Evolutionary conservation across 2,113 vertebrate species (phyloP).

Genomic region (Pteropus alecto): DNA sequence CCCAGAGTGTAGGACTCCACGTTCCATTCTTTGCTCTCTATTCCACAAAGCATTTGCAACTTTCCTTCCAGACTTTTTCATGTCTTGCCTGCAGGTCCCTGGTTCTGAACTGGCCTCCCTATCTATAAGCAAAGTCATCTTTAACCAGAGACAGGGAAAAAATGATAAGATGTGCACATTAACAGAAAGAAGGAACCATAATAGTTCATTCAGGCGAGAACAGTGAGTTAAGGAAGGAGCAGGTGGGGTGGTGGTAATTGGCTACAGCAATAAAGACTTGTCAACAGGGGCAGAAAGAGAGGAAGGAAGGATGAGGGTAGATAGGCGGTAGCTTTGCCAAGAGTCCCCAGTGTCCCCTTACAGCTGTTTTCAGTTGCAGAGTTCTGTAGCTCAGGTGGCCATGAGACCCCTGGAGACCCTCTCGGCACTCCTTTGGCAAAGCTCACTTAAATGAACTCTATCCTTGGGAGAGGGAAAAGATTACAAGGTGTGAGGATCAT

Average conservation of each 20-base stretch:
- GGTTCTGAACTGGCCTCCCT: neutral
- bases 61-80: neutral
- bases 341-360: conserved; percentile 49
- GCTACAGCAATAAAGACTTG: neutral
- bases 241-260: conserved; percentile 53
- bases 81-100: neutral
- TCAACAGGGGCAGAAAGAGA: conserved; percentile 27
- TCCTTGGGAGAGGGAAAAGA: neutral
- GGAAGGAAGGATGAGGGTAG: neutral
- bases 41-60: neutral
- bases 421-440: neutral
- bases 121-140: neutral
- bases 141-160: neutral
- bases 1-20: neutral
- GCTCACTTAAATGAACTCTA: conserved; percentile 25
- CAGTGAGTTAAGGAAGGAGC: neutral
- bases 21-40: neutral
- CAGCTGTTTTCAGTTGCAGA: conserved; percentile 34
- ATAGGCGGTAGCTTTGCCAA: neutral
- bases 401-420: conserved; percentile 52
- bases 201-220: neutral
- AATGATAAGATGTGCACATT: neutral
- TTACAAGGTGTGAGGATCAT: neutral
- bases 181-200: neutral
- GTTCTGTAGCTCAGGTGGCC: conserved; percentile 59